phyloP scores from a whole-genome alignment of 2,888 invertebrate genomes.

The Oeneis ivallda region DNA sequence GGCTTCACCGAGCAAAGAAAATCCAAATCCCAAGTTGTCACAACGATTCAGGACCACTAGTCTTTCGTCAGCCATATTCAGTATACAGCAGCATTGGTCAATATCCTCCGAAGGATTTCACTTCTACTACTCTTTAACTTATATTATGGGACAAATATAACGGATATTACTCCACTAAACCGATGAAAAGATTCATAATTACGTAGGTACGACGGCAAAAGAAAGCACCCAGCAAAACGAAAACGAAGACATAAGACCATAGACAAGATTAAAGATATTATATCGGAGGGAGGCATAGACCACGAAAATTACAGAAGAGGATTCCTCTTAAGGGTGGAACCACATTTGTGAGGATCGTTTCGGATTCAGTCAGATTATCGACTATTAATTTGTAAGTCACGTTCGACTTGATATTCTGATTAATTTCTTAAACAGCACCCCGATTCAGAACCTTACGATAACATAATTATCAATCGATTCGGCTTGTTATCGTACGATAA shows the following conservation, averaged over 20 bases:
- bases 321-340: no score
- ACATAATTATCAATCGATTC: no score
- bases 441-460: no score
- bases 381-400: no score
- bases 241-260: no score
- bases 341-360: no score
- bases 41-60: constrained; percentile 93
- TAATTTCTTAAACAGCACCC: no score
- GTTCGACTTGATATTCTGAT: no score
- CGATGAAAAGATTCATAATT: constrained; percentile 67
- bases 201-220: constrained; percentile 69
- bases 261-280: constrained; percentile 9
- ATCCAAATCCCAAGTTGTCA: constrained; percentile 94
- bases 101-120: constrained; percentile 66
- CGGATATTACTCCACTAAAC: constrained; percentile 53
- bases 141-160: constrained; percentile 52
- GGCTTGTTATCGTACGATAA: no score
- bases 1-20: constrained; percentile 94
- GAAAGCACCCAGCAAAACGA: constrained; percentile 75
- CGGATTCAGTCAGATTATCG: no score
- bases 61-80: constrained; percentile 93
- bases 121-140: constrained; percentile 60
- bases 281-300: background rate
- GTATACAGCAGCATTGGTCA: constrained; percentile 77
- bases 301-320: no score